Percentiles rank a stretch among this genome's conserved stretches.
These are phyloP conservation scores for Chanos chanos DNA, from an alignment of 2,797 vertebrate genomes.

Conservation along the genomic window DNA sequence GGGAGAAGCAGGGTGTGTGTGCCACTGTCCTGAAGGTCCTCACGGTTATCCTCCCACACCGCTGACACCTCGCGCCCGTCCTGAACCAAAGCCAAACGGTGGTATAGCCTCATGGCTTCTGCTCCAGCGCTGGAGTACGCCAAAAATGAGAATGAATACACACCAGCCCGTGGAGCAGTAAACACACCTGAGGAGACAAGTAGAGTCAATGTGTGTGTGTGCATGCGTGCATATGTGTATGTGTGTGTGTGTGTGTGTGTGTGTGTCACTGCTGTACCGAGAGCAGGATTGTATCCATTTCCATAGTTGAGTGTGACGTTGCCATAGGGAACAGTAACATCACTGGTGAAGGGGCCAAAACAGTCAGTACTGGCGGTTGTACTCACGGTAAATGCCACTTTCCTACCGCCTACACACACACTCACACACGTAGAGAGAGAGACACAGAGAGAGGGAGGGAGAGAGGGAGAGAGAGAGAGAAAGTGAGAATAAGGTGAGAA, in stretches of 20 bases:
- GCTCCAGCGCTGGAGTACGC: constrained; percentile 37
- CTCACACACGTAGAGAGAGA: neutral
- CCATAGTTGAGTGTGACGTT: constrained; percentile 51
- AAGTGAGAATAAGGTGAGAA: neutral
- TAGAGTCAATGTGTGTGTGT: constrained; percentile 56
- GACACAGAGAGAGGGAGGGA: neutral
- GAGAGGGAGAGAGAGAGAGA: neutral
- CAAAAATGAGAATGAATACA: constrained; percentile 46
- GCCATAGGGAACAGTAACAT: constrained; percentile 44
- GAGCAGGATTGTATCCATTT: constrained; percentile 51
- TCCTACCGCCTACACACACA: constrained; percentile 27
- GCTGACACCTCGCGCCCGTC: constrained; percentile 37
- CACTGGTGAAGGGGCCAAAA: constrained; percentile 49
- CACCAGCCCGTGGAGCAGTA: constrained; percentile 23
- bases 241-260: constrained; percentile 3
- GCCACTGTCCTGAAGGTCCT: constrained; percentile 56
- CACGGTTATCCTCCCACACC: constrained; percentile 55
- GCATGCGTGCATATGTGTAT: constrained; percentile 39
- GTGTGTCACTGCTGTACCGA: constrained; percentile 10
- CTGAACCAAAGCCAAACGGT: constrained; percentile 50
- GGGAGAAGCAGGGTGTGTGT: constrained; percentile 46
- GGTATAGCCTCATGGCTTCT: constrained; percentile 32
- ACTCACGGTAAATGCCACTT: constrained; percentile 34
- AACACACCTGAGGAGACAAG: constrained; percentile 30
- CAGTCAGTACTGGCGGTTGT: constrained; percentile 38